Conservation (phyloP, 2,797 vertebrate species). For the Erpetoichthys calabaricus region DNA sequence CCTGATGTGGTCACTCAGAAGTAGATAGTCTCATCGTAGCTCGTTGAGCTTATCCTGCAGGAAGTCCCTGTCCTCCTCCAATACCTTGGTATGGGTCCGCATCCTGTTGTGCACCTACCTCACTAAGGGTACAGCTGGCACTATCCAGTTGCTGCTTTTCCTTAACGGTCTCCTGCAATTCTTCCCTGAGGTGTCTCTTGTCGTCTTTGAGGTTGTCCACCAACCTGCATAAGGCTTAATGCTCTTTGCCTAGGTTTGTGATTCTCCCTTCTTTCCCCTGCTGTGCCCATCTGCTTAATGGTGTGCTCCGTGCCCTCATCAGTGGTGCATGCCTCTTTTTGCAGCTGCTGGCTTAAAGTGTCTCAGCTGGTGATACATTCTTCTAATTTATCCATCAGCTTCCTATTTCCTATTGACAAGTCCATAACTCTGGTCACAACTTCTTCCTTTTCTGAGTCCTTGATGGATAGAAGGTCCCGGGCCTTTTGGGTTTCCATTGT, state of each 20-base stretch:
- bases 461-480: constrained; percentile 1
- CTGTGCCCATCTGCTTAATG: constrained; percentile 15
- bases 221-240: constrained; percentile 11
- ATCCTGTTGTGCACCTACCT: constrained; percentile 17
- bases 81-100: constrained; percentile 10
- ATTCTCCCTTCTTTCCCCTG: constrained; percentile 9
- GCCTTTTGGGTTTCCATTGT: constrained; percentile 17
- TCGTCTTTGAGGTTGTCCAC: constrained; percentile 21
- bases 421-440: constrained; percentile 7
- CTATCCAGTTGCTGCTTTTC: constrained; percentile 12
- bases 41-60: constrained; percentile 23
- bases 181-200: constrained; percentile 14
- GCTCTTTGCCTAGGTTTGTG: constrained; percentile 14
- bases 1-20: constrained; percentile 25
- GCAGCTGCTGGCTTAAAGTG: constrained; percentile 8
- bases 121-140: background rate
- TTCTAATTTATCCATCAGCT: constrained; percentile 12
- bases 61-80: constrained; percentile 19
- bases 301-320: constrained; percentile 12
- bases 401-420: constrained; percentile 10
- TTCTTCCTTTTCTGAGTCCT: constrained; percentile 13
- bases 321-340: constrained; percentile 12
- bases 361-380: constrained; percentile 12
- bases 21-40: constrained; percentile 22
- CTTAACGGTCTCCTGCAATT: constrained; percentile 14